phyloP scores from a whole-genome alignment of 2,113 vertebrate genomes.

The Notarius quadriscutis region DNA sequence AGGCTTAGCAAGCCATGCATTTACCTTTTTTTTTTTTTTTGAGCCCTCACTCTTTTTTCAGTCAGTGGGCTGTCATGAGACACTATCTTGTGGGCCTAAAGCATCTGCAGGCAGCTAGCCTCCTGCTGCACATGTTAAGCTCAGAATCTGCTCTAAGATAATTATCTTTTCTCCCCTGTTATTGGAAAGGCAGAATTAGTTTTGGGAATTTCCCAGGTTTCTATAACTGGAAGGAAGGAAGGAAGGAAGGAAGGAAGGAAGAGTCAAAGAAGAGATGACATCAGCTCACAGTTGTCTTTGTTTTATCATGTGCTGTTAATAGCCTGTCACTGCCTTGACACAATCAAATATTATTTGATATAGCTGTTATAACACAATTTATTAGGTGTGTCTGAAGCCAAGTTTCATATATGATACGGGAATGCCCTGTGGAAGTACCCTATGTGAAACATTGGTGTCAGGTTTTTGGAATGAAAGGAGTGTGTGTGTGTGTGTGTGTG shows the following conservation, averaged over 20 bases:
- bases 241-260: conserved; percentile 5
- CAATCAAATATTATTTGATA: conserved; percentile 18
- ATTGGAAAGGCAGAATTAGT: conserved; percentile 68
- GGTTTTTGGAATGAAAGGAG: background rate
- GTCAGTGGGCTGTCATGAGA: conserved; percentile 60
- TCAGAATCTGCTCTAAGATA: conserved; percentile 74
- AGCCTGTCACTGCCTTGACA: conserved; percentile 16
- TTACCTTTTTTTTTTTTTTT: conserved; percentile 56
- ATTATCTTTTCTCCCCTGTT: conserved; percentile 75
- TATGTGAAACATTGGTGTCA: background rate
- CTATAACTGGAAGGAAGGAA: conserved; percentile 24
- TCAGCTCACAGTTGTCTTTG: background rate
- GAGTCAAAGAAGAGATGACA: conserved; percentile 14
- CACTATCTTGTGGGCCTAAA: conserved; percentile 50
- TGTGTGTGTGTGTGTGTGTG: background rate
- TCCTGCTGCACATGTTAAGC: conserved; percentile 72
- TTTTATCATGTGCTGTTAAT: conserved; percentile 8
- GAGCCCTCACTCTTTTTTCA: conserved; percentile 46
- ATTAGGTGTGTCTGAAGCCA: background rate
- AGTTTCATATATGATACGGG: background rate
- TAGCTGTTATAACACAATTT: conserved; percentile 17
- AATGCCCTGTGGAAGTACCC: background rate
- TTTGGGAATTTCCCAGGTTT: conserved; percentile 68
- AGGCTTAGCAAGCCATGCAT: conserved; percentile 75
- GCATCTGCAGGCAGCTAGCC: conserved; percentile 67